Conservation (phyloP, 1,140 invertebrate species). For the Melitaea cinxia region DNA sequence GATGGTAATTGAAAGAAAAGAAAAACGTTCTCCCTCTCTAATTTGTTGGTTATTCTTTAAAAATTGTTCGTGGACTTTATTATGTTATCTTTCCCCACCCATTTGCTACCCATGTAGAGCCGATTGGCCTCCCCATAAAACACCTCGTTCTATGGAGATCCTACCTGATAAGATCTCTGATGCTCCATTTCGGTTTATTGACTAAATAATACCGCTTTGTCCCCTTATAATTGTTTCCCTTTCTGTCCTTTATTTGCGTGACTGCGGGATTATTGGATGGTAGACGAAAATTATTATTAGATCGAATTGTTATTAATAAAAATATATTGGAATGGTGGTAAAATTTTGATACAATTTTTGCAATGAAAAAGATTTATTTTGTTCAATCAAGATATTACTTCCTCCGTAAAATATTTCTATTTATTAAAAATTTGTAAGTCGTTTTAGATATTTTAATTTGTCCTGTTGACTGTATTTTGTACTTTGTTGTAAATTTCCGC, state of each 20-base stretch:
- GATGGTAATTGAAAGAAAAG: not conserved
- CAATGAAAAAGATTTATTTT: no score
- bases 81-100: slow-evolving; percentile 31
- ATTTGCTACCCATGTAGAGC: slow-evolving; percentile 31
- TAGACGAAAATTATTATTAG: slow-evolving; percentile 38
- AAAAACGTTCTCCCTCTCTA: slow-evolving; percentile 11
- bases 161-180: slow-evolving; percentile 51
- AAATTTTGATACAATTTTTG: not conserved
- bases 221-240: slow-evolving; percentile 55
- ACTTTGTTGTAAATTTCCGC: slow-evolving; percentile 6
- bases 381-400: no score
- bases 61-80: slow-evolving; percentile 38
- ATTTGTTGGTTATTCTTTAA: slow-evolving; percentile 31
- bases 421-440: no score
- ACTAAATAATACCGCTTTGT: slow-evolving; percentile 54
- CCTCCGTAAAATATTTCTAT: no score
- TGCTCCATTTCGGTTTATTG: slow-evolving; percentile 49
- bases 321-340: not conserved
- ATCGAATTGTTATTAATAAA: slow-evolving; percentile 26
- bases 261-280: slow-evolving; percentile 46
- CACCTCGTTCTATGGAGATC: slow-evolving; percentile 53
- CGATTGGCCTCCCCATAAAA: slow-evolving; percentile 54
- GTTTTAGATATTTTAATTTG: not conserved
- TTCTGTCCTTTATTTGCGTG: slow-evolving; percentile 49
- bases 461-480: not conserved